These are phyloP conservation scores for Cheilosia vulpina DNA, from an alignment of 2,888 invertebrate genomes.

Conservation along the genomic window DNA sequence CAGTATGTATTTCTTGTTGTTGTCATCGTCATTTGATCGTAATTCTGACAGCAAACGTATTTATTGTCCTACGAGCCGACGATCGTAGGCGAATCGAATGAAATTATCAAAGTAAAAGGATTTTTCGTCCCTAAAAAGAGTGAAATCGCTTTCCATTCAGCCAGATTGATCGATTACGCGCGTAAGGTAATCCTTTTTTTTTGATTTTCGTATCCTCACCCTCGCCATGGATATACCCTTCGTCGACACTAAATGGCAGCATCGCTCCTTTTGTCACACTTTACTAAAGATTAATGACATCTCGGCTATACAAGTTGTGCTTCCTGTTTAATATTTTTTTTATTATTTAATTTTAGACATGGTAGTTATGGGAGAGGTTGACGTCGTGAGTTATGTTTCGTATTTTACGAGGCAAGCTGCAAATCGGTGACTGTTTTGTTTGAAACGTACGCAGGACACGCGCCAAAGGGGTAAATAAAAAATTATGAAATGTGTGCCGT, in stretches of 20 bases:
- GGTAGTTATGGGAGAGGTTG: slow-evolving; percentile 43
- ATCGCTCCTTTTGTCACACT: slow-evolving; percentile 70
- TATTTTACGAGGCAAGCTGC: slow-evolving; percentile 65
- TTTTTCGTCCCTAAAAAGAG: slow-evolving; percentile 23
- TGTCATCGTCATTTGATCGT: slow-evolving; percentile 56
- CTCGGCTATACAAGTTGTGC: slow-evolving; percentile 57
- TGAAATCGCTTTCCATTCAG: slow-evolving; percentile 38
- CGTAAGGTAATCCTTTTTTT: slow-evolving; percentile 60
- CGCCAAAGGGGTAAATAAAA: slow-evolving; percentile 71
- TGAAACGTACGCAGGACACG: slow-evolving; percentile 62
- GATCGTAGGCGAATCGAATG: slow-evolving; percentile 74
- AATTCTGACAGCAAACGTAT: slow-evolving; percentile 35
- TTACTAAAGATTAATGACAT: slow-evolving; percentile 71
- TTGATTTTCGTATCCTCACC: slow-evolving; percentile 46
- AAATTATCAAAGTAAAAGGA: slow-evolving; percentile 59
- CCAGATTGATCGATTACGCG: slow-evolving; percentile 65
- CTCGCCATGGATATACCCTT: slow-evolving; percentile 29
- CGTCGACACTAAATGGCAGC: slow-evolving; percentile 37
- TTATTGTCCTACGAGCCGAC: background rate
- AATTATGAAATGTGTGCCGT: slow-evolving; percentile 56
- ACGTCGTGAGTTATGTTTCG: slow-evolving; percentile 57
- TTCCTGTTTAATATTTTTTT: slow-evolving; percentile 69
- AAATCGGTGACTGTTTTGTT: slow-evolving; percentile 40
- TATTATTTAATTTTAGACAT: slow-evolving; percentile 72
- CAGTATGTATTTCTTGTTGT: slow-evolving; percentile 11